Evolutionary conservation across 2,113 vertebrate genomes (phyloP).

Genomic region (Ctenodactylus gundi): DNA sequence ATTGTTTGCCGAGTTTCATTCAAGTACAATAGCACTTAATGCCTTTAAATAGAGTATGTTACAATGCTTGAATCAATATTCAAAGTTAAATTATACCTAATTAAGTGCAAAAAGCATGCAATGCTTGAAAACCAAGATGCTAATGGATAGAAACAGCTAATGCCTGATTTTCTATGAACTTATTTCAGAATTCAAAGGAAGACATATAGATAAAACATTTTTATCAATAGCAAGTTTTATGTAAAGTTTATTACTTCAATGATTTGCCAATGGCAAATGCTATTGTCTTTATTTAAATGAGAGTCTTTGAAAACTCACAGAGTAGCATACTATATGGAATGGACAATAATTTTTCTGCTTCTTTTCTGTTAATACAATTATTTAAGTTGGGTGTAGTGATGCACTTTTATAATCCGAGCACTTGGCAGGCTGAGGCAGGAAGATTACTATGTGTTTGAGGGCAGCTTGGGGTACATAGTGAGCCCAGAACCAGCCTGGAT

Average conservation of each 20-base stretch:
- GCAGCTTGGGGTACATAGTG: too few species aligned
- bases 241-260: constrained; percentile 7
- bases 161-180: background rate
- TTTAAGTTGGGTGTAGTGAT: too few species aligned
- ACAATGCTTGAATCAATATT: constrained; percentile 26
- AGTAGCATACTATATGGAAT: background rate
- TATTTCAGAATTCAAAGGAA: background rate
- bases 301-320: background rate
- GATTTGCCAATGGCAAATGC: background rate
- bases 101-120: background rate
- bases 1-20: constrained; percentile 9
- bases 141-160: background rate
- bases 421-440: too few species aligned
- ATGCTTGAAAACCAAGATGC: background rate
- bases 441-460: too few species aligned
- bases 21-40: background rate
- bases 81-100: constrained; percentile 34
- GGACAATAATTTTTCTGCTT: background rate
- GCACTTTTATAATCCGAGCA: too few species aligned
- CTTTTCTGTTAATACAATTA: background rate
- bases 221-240: background rate
- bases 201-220: background rate
- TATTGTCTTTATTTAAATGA: background rate
- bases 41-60: background rate
- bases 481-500: too few species aligned